phyloP scores from a whole-genome alignment of 2,888 invertebrate species.

The Dendrolimus houi region DNA sequence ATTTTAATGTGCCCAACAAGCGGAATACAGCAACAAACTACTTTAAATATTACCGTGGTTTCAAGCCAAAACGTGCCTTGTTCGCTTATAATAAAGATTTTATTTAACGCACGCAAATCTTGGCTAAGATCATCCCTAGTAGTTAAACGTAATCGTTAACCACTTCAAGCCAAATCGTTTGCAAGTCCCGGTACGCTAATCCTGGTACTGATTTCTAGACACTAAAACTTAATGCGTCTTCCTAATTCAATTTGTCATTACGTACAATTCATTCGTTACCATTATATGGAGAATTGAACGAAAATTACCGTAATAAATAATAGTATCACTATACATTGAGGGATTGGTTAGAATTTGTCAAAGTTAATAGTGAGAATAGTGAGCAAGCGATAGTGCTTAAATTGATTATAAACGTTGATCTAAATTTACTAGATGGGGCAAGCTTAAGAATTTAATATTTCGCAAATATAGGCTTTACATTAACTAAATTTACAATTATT shows the following conservation, averaged over 20 bases:
- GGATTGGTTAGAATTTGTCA: neutral
- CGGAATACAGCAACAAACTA: neutral
- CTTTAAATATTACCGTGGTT: neutral
- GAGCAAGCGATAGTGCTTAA: neutral
- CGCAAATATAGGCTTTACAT: too few relatives aligned
- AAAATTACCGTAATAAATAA: neutral
- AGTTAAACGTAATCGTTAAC: constrained; percentile 11
- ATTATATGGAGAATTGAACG: constrained; percentile 3
- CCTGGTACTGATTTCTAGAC: constrained; percentile 14
- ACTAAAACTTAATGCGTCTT: constrained; percentile 16
- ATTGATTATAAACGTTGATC: neutral
- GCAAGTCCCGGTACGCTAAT: constrained; percentile 16
- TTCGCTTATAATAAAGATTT: neutral
- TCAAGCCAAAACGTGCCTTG: neutral
- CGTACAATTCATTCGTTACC: neutral
- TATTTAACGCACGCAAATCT: neutral
- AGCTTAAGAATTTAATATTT: too few relatives aligned
- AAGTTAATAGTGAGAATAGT: neutral
- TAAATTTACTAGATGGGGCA: too few relatives aligned
- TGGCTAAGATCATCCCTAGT: neutral
- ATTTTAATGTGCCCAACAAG: neutral
- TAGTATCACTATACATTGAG: neutral
- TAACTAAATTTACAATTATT: too few relatives aligned
- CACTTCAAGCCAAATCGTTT: constrained; percentile 18
- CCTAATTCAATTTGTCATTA: constrained; percentile 13